Conservation (phyloP, 2,888 invertebrate species). For the Dugesia japonica region DNA sequence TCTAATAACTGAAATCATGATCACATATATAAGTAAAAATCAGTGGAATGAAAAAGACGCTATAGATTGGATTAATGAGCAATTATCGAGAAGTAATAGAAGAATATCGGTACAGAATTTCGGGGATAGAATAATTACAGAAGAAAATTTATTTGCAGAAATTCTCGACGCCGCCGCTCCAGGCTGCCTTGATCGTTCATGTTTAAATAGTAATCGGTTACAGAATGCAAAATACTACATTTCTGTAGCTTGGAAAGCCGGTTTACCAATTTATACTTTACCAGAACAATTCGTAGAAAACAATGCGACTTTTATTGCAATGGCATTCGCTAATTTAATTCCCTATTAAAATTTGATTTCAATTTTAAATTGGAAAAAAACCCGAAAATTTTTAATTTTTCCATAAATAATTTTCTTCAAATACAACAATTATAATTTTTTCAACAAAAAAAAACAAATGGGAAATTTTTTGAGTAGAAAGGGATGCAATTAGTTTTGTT, state of each 20-base stretch:
- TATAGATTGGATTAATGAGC: neutral
- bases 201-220: neutral
- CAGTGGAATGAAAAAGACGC: conserved; percentile 15
- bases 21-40: neutral
- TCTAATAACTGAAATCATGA: neutral
- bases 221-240: conserved; percentile 8
- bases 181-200: neutral
- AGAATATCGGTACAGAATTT: neutral
- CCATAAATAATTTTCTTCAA: neutral
- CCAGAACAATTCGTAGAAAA: neutral
- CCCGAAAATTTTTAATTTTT: neutral
- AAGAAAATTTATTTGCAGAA: conserved; percentile 1
- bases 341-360: neutral
- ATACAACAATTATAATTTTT: too few relatives aligned
- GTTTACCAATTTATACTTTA: neutral
- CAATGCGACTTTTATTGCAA: conserved; percentile 6
- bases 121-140: neutral
- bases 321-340: neutral
- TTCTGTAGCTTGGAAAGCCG: conserved; percentile 3
- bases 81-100: neutral
- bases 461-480: neutral
- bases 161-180: neutral
- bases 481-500: neutral
- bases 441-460: neutral
- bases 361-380: neutral